These are phyloP conservation scores for Merops nubicus DNA, from an alignment of 2,113 vertebrate species.

Conservation along the genomic window DNA sequence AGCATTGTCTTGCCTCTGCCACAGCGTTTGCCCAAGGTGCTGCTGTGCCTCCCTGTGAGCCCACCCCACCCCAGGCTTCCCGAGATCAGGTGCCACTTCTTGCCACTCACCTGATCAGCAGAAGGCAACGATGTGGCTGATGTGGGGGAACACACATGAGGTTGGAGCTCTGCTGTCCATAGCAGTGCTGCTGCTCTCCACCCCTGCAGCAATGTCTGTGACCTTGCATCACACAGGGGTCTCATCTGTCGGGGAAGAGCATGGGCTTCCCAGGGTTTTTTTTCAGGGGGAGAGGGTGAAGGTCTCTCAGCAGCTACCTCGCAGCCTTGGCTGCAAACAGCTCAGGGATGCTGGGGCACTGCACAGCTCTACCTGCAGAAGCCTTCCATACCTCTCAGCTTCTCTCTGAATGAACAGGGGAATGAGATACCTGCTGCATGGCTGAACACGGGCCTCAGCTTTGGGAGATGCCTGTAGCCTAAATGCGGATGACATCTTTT, in stretches of 20 bases:
- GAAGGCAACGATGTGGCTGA: background rate
- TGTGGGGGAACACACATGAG: background rate
- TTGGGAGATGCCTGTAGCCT: conserved; percentile 11
- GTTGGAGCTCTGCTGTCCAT: background rate
- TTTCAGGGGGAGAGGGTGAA: background rate
- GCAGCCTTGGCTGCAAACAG: background rate
- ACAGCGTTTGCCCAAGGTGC: background rate
- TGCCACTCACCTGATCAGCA: fast-evolving
- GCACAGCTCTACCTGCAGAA: background rate
- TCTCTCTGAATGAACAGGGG: background rate
- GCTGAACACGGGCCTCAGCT: fast-evolving
- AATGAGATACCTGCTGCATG: background rate
- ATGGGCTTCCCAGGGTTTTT: background rate
- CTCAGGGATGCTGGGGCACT: background rate
- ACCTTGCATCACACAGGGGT: background rate
- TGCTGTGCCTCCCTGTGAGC: fast-evolving
- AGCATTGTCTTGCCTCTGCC: background rate
- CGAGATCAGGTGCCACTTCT: background rate
- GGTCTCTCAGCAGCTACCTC: background rate
- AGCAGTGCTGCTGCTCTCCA: background rate
- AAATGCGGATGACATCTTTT: conserved; percentile 11
- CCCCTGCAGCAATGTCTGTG: background rate
- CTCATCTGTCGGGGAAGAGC: background rate
- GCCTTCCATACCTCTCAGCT: background rate
- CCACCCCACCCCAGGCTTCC: background rate